A percentile compares a stretch with the other conserved stretches of the same genome.
These are phyloP conservation scores for Bellardia bayeri DNA, from an alignment of 2,888 invertebrate genomes.

Conservation along the genomic window DNA sequence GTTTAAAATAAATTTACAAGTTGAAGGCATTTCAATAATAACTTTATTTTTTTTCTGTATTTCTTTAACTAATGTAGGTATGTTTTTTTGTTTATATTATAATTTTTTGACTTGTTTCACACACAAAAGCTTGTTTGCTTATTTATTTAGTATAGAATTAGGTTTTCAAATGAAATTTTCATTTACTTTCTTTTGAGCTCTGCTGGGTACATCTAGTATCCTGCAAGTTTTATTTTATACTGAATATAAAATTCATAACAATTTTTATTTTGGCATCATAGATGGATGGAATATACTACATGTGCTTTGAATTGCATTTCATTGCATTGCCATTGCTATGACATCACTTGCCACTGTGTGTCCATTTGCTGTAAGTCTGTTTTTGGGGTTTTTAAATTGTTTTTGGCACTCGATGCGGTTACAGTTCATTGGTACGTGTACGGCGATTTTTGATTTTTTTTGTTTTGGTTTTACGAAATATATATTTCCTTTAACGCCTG, in stretches of 20 bases:
- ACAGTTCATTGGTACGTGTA: slow-evolving; percentile 58
- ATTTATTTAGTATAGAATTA: slow-evolving; percentile 52
- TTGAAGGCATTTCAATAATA: slow-evolving; percentile 66
- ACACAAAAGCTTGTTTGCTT: neutral
- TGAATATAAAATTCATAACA: slow-evolving; percentile 47
- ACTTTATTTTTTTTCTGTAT: neutral
- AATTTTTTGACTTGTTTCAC: neutral
- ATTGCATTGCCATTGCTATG: slow-evolving; percentile 19
- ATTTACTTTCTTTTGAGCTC: slow-evolving; percentile 1
- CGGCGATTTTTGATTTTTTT: neutral
- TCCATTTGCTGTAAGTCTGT: slow-evolving; percentile 4
- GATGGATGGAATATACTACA: slow-evolving; percentile 40
- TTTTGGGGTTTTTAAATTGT: slow-evolving; percentile 22
- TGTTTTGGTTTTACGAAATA: slow-evolving; percentile 2
- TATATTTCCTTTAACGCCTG: slow-evolving; percentile 38
- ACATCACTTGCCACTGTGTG: slow-evolving; percentile 52
- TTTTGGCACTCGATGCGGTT: slow-evolving; percentile 47
- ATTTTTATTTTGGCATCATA: slow-evolving; percentile 46
- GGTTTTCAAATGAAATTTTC: slow-evolving; percentile 24
- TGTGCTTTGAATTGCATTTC: neutral
- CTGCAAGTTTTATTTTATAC: slow-evolving; percentile 60
- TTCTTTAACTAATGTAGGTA: neutral
- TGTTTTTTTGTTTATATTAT: slow-evolving; percentile 3
- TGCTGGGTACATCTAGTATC: slow-evolving; percentile 40
- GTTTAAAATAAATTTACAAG: slow-evolving; percentile 76